These are phyloP conservation scores for Mythimna albipuncta DNA, from an alignment of 2,888 invertebrate species.

Conservation along the genomic window DNA sequence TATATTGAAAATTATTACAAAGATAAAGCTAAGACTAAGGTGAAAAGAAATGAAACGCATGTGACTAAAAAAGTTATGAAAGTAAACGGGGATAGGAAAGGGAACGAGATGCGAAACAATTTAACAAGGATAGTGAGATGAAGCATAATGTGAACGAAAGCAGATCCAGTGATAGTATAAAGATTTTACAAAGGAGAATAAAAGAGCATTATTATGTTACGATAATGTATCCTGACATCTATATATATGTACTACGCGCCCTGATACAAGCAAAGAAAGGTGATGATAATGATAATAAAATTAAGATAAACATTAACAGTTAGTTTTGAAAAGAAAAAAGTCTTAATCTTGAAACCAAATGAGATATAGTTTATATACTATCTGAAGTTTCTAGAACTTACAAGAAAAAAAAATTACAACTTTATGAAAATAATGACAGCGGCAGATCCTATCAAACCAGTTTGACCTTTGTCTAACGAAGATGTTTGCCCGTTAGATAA, in stretches of 20 bases:
- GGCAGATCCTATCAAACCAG: neutral
- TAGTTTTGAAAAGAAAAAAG: neutral
- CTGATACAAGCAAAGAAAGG: no score
- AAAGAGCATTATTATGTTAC: neutral
- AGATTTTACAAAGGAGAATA: neutral
- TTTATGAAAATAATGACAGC: neutral
- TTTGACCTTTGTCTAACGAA: conserved; percentile 44
- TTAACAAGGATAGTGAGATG: neutral
- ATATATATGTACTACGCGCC: no score
- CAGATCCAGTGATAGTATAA: neutral
- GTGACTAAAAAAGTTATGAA: neutral
- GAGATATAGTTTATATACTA: no score
- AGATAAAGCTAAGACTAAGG: neutral
- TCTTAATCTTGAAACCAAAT: neutral
- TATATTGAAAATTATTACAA: neutral
- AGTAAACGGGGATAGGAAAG: neutral
- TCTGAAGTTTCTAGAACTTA: neutral
- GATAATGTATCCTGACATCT: no score
- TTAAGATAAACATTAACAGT: no score
- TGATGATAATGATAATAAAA: no score
- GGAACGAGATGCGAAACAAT: neutral
- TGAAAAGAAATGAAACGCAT: neutral
- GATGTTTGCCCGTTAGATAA: conserved; percentile 36
- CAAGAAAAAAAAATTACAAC: neutral
- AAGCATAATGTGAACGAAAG: neutral